Base-by-base conservation (phyloP, 2,797 vertebrate species). In the Mus caroli region DNA sequence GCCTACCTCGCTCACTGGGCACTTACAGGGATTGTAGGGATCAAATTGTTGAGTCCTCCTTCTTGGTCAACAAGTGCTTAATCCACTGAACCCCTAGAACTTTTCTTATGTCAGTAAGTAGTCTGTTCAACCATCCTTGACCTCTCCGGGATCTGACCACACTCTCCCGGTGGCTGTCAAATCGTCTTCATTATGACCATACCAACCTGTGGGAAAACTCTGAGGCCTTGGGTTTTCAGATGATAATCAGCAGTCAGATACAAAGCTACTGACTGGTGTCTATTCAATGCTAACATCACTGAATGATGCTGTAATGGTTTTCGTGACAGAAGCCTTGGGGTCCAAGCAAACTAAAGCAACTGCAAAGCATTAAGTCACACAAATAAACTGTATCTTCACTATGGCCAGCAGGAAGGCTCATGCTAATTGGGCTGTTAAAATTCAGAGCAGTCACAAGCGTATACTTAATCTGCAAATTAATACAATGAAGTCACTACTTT, bases 341-440 rank as follows among this genome's bases (percentile, higher is more conserved):
- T 64, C 50, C 52, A 56, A 13, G 82, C 13, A 95, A 94, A 56
- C 83, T 95, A 76, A 37, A 92, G 79, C 54, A 92, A 97, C 54
- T 56, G 58, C 17, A 85, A 95, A 96, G 90, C 69, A 90, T 78
- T 92, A 92, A 88, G 40, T 79, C 19, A 43, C 75, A 11, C 76
- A 82, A 90, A 83, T 75, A 92, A 86, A 94, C 94, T 50, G 0
- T 88, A 95, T 95, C 88, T 95, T 96, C 94, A 60, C 95, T 89
- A 93, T 89, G 3, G 50, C 43, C 71, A 88, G 77, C 43, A 73
- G 76, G 60, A 94, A 96, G 60, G 94, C 52, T 96, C 88, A 96
- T 94, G 83, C 56, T 95, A 97, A 96, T 94, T 95, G 71, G 52
- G 2, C 40, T 84, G 14, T 94, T 96, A 92, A 95, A 92, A 95